phyloP scores from a whole-genome alignment of 2,888 invertebrate species.

The Urechis unicinctus region DNA sequence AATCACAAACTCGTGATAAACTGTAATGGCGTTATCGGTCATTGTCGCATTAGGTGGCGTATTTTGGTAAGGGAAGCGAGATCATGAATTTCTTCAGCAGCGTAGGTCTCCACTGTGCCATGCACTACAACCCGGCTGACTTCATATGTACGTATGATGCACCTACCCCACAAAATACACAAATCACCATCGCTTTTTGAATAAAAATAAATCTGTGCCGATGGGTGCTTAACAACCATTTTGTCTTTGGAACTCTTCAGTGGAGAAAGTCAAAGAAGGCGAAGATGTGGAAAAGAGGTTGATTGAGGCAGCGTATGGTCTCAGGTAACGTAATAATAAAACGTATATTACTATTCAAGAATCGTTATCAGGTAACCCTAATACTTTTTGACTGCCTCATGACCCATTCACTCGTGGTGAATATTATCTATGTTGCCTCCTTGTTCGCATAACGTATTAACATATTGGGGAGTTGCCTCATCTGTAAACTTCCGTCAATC shows the following conservation, averaged over 20 bases:
- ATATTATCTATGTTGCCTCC: too few species aligned
- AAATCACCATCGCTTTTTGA: too few species aligned
- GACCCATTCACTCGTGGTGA: too few species aligned
- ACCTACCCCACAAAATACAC: too few species aligned
- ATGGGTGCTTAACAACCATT: not conserved
- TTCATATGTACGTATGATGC: too few species aligned
- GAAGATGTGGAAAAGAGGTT: not conserved
- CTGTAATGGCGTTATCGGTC: too few species aligned
- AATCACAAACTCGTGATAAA: too few species aligned
- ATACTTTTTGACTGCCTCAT: too few species aligned
- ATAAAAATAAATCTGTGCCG: conserved; percentile 20
- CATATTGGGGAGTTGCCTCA: too few species aligned
- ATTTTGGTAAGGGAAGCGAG: conserved; percentile 67
- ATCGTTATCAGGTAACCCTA: too few species aligned
- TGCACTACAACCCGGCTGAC: conserved; percentile 79
- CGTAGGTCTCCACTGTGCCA: conserved; percentile 66
- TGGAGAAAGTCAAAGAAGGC: conserved; percentile 11
- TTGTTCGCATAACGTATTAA: too few species aligned
- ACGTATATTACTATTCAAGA: not conserved
- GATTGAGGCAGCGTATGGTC: not conserved
- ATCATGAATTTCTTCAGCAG: conserved; percentile 68
- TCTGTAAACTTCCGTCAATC: too few species aligned
- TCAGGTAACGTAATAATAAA: not conserved
- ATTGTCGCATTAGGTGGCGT: conserved; percentile 63
- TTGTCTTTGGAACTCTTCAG: conserved; percentile 4